Evolutionary conservation across 1,140 invertebrate genomes (phyloP).

Genomic region (Ruditapes philippinarum): DNA sequence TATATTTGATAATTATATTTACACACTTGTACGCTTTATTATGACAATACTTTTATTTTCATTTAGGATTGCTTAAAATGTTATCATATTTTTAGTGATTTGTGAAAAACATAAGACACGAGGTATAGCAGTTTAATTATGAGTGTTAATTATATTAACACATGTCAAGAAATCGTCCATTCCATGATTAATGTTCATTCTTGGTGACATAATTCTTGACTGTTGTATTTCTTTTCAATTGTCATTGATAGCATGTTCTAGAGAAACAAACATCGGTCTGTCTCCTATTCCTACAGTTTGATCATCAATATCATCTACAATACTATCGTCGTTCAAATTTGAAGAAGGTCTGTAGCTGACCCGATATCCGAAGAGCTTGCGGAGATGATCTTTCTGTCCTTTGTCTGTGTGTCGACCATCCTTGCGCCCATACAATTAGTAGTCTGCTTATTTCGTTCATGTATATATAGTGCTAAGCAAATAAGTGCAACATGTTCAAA

Average conservation of each 20-base stretch:
- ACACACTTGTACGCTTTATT: too few species aligned
- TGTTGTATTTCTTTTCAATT: slow-evolving; percentile 22
- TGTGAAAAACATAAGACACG: too few species aligned
- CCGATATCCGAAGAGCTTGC: slow-evolving; percentile 7
- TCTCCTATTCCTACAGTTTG: neutral
- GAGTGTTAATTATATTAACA: slow-evolving; percentile 14
- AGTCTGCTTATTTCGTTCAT: neutral
- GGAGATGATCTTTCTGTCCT: slow-evolving; percentile 5
- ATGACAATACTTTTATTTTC: too few species aligned
- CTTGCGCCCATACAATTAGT: neutral
- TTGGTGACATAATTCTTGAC: neutral
- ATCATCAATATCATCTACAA: neutral
- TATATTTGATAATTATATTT: too few species aligned
- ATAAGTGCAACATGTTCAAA: slow-evolving; percentile 13
- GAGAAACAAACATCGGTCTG: slow-evolving; percentile 5
- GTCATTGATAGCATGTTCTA: slow-evolving; percentile 24
- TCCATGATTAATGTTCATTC: slow-evolving; percentile 22
- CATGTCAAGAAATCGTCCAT: slow-evolving; percentile 15
- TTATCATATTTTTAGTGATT: too few species aligned
- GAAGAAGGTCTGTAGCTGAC: neutral
- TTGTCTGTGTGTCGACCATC: slow-evolving; percentile 60
- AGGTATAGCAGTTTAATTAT: neutral
- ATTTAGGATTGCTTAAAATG: too few species aligned
- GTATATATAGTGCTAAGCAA: slow-evolving; percentile 14
- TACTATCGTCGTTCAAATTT: neutral